Percentiles rank a stretch among this genome's conserved stretches.
These are phyloP conservation scores for Astyanax mexicanus DNA, from an alignment of 2,797 vertebrate genomes.

Conservation along the genomic window DNA sequence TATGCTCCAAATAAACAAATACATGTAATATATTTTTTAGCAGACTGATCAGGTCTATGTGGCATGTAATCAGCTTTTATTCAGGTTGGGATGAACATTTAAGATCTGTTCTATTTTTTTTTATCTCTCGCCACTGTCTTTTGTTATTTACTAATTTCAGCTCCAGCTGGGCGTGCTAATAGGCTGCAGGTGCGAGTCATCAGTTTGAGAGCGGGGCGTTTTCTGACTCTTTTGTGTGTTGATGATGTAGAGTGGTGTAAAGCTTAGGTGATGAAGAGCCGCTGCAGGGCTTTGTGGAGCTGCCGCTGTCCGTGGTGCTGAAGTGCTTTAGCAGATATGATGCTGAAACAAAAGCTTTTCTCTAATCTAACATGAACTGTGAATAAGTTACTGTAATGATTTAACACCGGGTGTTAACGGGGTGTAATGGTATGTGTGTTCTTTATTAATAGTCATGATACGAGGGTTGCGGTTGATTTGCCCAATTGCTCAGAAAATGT, in stretches of 20 bases:
- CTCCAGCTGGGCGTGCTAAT: not conserved
- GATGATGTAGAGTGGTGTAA: not conserved
- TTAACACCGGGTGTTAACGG: too few relatives aligned
- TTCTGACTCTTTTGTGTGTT: conserved; percentile 1
- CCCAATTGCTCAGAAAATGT: too few relatives aligned
- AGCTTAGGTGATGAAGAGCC: not conserved
- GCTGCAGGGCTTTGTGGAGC: not conserved
- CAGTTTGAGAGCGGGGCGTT: not conserved
- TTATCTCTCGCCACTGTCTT: not conserved
- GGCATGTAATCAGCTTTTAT: not conserved
- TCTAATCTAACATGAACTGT: not conserved
- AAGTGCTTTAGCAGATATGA: not conserved
- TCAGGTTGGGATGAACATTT: not conserved
- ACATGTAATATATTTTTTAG: too few relatives aligned
- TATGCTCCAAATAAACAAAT: too few relatives aligned
- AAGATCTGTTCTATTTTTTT: not conserved
- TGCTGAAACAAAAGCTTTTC: not conserved
- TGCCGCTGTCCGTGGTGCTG: not conserved
- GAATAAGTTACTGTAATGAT: not conserved
- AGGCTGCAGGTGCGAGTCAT: conserved; percentile 12
- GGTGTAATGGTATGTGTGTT: too few relatives aligned
- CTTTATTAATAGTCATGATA: too few relatives aligned
- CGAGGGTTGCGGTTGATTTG: too few relatives aligned
- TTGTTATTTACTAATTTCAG: not conserved
- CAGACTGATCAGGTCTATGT: too few relatives aligned